Conservation (phyloP, 2,888 invertebrate genomes). For the Drosophila emarginata region DNA sequence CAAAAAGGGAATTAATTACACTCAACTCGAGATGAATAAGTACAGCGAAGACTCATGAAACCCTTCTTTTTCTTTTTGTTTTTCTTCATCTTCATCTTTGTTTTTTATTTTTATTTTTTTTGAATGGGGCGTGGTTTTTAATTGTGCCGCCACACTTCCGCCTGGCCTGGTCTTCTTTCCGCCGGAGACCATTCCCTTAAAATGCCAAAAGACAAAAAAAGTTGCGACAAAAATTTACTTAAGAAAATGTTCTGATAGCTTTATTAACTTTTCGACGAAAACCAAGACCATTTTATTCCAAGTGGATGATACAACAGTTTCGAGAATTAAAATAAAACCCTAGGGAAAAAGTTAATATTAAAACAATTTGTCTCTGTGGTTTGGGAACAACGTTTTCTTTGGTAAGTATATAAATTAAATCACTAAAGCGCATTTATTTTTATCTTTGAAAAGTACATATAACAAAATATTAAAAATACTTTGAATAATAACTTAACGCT, state of each 20-base stretch:
- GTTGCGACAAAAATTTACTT: constrained; percentile 60
- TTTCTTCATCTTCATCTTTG: background rate
- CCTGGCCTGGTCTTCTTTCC: constrained; percentile 28
- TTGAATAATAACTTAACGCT: no score
- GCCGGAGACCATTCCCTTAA: constrained; percentile 17
- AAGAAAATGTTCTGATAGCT: constrained; percentile 46
- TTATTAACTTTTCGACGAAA: constrained; percentile 43
- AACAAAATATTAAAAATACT: no score
- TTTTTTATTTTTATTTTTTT: background rate
- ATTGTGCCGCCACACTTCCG: constrained; percentile 56
- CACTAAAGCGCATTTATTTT: no score
- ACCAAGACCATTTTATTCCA: constrained; percentile 12
- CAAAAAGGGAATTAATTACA: constrained; percentile 78
- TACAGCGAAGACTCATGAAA: constrained; percentile 7
- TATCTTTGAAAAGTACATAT: no score
- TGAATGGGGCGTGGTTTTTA: constrained; percentile 25
- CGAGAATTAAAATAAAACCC: constrained; percentile 10
- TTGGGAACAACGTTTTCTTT: background rate
- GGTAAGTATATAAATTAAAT: no score
- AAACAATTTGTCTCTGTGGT: background rate
- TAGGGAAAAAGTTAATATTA: constrained; percentile 14
- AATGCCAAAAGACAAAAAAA: constrained; percentile 39
- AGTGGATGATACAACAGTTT: constrained; percentile 24
- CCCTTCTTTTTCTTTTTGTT: constrained; percentile 24
- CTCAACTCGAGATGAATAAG: constrained; percentile 47